These are phyloP conservation scores for Myxocyprinus asiaticus DNA, from an alignment of 2,113 vertebrate genomes.

Conservation along the genomic window DNA sequence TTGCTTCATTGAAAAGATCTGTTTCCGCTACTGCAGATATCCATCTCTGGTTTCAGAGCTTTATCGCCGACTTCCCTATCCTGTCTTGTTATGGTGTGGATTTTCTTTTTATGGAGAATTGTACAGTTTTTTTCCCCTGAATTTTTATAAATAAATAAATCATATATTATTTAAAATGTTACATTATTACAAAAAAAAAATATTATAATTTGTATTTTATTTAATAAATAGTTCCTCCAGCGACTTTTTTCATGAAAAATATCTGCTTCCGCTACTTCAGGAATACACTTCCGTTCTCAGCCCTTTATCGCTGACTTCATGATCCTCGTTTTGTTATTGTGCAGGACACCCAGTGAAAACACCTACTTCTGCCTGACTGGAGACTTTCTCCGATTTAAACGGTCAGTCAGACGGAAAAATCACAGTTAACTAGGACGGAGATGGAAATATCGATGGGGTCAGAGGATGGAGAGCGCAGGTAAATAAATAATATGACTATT, in stretches of 20 bases:
- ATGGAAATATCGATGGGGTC: constrained; percentile 6
- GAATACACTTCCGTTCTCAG: background rate
- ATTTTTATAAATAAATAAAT: no score
- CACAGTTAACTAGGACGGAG: background rate
- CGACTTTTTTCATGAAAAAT: background rate
- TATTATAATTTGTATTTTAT: constrained; percentile 6
- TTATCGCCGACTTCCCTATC: no score
- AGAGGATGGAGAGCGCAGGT: constrained; percentile 27
- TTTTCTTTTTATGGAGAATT: no score
- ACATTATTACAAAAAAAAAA: no score
- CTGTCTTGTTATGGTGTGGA: no score
- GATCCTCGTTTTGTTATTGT: constrained; percentile 2
- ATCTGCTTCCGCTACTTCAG: background rate
- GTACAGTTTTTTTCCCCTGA: no score
- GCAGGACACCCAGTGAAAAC: constrained; percentile 20
- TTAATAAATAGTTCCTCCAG: background rate
- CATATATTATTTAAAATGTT: no score
- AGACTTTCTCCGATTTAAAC: background rate
- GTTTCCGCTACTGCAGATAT: no score
- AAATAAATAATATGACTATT: background rate
- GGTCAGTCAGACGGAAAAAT: background rate
- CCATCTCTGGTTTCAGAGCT: no score
- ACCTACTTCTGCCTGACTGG: background rate
- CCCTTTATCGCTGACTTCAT: background rate
- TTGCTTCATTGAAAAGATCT: no score